Evolutionary conservation across 2,888 invertebrate species (phyloP).

Genomic region (Rotaria sp.): DNA sequence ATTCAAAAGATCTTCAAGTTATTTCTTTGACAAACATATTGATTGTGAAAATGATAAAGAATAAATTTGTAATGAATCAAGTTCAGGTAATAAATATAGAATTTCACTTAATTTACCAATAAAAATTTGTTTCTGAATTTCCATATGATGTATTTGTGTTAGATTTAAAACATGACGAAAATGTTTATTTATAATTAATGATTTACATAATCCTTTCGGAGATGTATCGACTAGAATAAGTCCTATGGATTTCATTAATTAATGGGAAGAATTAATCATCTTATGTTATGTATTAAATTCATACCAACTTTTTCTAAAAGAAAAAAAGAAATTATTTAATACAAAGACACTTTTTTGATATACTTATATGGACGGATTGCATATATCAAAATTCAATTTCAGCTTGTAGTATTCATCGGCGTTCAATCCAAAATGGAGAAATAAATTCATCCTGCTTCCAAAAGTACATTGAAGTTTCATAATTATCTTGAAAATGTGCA

Average conservation of each 20-base stretch:
- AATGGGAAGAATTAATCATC: neutral
- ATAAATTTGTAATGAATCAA: neutral
- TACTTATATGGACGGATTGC: neutral
- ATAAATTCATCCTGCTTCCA: neutral
- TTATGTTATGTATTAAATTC: neutral
- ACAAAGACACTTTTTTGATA: neutral
- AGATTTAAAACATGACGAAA: neutral
- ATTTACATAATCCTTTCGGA: neutral
- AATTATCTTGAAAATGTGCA: neutral
- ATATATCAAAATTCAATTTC: neutral
- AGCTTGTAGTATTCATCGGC: neutral
- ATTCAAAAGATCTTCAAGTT: too few relatives aligned
- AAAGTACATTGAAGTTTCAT: neutral
- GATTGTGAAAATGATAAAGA: neutral
- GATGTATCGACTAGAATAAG: neutral
- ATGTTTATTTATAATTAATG: neutral
- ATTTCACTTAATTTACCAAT: neutral
- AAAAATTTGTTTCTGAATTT: neutral
- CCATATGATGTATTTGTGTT: neutral
- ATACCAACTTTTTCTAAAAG: neutral
- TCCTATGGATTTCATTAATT: neutral
- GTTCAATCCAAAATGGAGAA: neutral
- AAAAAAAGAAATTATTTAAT: neutral
- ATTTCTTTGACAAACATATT: neutral
- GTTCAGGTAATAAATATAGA: neutral